Conservation (phyloP, 2,797 vertebrate genomes). For the Denticeps clupeoides region DNA sequence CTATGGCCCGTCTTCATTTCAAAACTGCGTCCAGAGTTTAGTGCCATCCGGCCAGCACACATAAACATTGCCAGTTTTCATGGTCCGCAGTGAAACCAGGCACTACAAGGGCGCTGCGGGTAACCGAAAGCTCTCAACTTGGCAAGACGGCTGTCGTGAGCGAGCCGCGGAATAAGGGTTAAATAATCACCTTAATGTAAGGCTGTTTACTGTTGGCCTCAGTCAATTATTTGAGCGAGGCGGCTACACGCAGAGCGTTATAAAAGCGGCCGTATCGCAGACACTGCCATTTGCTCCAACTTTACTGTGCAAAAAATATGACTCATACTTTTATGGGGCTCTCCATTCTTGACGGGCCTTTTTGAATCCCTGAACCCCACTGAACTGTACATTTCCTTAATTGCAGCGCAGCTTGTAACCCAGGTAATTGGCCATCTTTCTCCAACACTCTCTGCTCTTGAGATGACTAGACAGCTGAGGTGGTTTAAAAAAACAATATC, state of each 20-base stretch:
- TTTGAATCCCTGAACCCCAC: conserved; percentile 45
- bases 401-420: conserved; percentile 46
- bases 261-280: conserved; percentile 32
- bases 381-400: conserved; percentile 57
- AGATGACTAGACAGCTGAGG: conserved; percentile 27
- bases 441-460: conserved; percentile 18
- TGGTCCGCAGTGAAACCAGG: background rate
- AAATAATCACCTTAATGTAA: conserved; percentile 46
- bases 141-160: no score
- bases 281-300: conserved; percentile 27
- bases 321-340: conserved; percentile 51
- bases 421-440: conserved; percentile 40
- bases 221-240: conserved; percentile 35
- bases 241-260: conserved; percentile 12
- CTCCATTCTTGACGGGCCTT: conserved; percentile 34
- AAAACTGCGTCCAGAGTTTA: no score
- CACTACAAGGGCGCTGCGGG: background rate
- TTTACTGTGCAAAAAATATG: conserved; percentile 42
- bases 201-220: conserved; percentile 27
- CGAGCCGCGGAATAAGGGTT: no score
- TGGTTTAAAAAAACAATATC: conserved; percentile 8
- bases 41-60: no score
- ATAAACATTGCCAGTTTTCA: no score
- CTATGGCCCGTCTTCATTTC: no score
- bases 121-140: background rate